Base-by-base conservation (phyloP, 2,888 invertebrate species). In the Tachina fera region DNA sequence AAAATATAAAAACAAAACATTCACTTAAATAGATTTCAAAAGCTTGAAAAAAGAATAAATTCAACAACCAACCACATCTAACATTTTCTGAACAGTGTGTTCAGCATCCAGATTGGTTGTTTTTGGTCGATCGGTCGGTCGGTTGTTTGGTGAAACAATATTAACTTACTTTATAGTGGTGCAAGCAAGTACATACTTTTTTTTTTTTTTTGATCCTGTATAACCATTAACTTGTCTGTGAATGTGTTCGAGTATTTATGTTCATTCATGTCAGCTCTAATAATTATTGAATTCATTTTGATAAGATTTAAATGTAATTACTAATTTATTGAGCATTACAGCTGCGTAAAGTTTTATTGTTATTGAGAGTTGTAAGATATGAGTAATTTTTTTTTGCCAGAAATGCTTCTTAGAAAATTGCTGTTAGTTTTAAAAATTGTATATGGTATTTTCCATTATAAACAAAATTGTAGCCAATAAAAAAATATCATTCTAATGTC, bases 21-120 rank as follows among this genome's bases (percentile, higher is more conserved):
- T 85, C 81, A 85, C 84, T 81, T 76, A 60, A 74, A 80, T 80
- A 67, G 49, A 80, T 80, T 74, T 67, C 41, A 72, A 70, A 75
- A 70, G 41, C 65, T 70, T 31, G 6, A 31, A 31, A 31, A 76
- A 51, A 65, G n/a, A 31, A 31, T 31, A 31, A 31, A 31, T 31
- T 5, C 65, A 39, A 43, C 45, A 65, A 63, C 31, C 53, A 63
- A 58, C 49, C 47, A 68, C 56, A 67, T 45, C 14, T 43, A 76
- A 56, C 58, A 67, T 70, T 67, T 67, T 78, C 51, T 53, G 51
- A 71, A 84, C 75, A 80, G 76, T 72, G 22, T 60, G 76, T 67
- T 80, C 60, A 71, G 43, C 45, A 61, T 61, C 22, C 80, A 60
- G 77, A 58, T 74, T 72, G 41, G 16, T 58, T 41, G 60, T 1